Evolutionary conservation across 2,113 vertebrate species (phyloP).

Genomic region (Morone chrysops): DNA sequence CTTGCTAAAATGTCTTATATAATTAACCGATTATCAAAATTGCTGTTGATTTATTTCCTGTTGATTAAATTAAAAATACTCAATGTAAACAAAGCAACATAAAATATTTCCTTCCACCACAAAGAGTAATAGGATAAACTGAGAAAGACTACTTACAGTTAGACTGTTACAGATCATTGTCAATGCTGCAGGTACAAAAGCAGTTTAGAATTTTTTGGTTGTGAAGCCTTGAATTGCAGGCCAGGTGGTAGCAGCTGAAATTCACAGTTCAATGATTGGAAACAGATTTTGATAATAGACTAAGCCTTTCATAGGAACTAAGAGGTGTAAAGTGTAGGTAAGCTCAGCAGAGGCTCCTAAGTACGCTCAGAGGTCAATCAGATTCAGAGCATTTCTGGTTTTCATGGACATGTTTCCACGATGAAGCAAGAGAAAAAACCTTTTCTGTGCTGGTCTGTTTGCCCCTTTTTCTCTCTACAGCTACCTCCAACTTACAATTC

Average conservation of each 20-base stretch:
- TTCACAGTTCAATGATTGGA: conserved; percentile 5
- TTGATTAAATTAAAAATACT: neutral
- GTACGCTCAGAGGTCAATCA: neutral
- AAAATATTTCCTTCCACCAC: neutral
- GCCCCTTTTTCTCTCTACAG: conserved; percentile 1
- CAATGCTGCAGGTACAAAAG: neutral
- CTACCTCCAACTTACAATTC: conserved; percentile 9
- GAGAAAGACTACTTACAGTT: neutral
- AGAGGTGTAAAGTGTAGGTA: conserved; percentile 12
- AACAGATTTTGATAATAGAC: conserved; percentile 20
- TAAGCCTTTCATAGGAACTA: conserved; percentile 14
- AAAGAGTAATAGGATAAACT: too few species aligned
- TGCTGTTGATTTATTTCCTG: neutral
- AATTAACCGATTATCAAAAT: neutral
- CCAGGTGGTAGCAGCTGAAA: neutral
- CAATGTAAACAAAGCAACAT: neutral
- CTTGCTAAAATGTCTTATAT: neutral
- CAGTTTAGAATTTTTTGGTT: neutral
- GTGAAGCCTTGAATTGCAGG: conserved; percentile 10
- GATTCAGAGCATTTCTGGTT: conserved; percentile 36
- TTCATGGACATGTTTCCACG: conserved; percentile 36
- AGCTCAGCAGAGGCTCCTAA: conserved; percentile 1
- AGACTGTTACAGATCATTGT: neutral
- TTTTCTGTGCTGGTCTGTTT: conserved; percentile 10
- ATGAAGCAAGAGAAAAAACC: conserved; percentile 24